Evolutionary conservation across 2,797 vertebrate genomes (phyloP), one percentile per base, ranked within the genome.

Genomic region (Mus caroli): DNA sequence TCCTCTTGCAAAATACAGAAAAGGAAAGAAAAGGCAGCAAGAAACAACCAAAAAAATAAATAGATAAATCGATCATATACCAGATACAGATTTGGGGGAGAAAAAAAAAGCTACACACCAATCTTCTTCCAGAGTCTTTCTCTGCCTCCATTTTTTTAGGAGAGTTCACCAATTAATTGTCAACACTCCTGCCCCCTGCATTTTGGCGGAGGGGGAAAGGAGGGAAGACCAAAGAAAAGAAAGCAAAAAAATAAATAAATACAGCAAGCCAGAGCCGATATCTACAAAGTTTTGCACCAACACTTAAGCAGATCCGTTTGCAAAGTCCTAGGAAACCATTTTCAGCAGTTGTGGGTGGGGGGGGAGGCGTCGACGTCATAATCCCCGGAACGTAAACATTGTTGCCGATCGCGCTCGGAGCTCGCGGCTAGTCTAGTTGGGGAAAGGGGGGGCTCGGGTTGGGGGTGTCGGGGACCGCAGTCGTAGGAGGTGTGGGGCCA

Each of bases 251-350:
- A 97, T 95, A 97, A 98, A 97, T 96, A 97, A 97, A 98, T 93
- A 97, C 94, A 96, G 98, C 98, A 98, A 98, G 98, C 98, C 98
- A 98, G 94, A 96, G 97, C 98, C 97, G 98, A 98, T 98, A 98
- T 97, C 98, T 97, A 96, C 98, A 98, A 98, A 98, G 98, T 98
- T 98, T 98, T 98, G 98, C 98, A 98, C 97, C 98, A 97, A 98
- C 97, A 98, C 98, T 98, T 98, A 94, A 97, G 97, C 97, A 95
- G 98, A 98, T 98, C 99, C 97, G 98, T 98, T 98, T 99, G 99
- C 99, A 99, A 99, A 99, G 99, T 98, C 99, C 98, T 98, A 98
- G 99, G 99, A 99, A 97, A 99, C 99, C 99, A 99, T 99, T 99
- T 98, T 99, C 98, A 97, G 97, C 97, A 97, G 97, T 97, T 93